Conservation (phyloP, 2,888 invertebrate species). For the Catocala nupta region DNA sequence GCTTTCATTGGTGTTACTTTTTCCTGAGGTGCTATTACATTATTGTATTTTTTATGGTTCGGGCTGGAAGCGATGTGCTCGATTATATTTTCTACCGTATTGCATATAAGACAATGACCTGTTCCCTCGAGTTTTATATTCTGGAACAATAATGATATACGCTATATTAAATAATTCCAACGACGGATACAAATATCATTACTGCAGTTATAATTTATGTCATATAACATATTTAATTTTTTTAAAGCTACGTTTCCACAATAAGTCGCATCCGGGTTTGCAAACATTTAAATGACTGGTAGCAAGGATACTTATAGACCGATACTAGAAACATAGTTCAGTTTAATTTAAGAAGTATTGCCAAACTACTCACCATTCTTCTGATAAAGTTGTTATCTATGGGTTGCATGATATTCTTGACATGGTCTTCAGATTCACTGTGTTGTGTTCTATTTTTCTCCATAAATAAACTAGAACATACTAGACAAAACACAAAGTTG, state of each 20-base stretch:
- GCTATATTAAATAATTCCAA: neutral
- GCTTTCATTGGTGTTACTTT: neutral
- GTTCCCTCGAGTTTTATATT: neutral
- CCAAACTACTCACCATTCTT: conserved; percentile 7
- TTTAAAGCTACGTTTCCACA: too few relatives aligned
- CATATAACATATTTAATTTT: neutral
- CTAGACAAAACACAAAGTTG: conserved; percentile 1
- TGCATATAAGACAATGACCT: conserved; percentile 35
- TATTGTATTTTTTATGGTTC: conserved; percentile 12
- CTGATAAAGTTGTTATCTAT: conserved; percentile 14
- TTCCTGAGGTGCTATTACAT: neutral
- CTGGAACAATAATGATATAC: conserved; percentile 23
- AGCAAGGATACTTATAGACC: neutral
- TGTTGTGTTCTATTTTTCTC: neutral
- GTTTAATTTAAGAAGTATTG: neutral
- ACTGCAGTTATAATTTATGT: neutral
- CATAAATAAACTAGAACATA: conserved; percentile 2
- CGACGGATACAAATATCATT: neutral
- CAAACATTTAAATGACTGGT: too few relatives aligned
- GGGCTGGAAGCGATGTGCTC: neutral
- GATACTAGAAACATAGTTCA: neutral
- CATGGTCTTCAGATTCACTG: neutral
- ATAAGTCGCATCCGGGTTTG: too few relatives aligned
- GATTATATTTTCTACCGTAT: neutral
- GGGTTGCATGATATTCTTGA: conserved; percentile 6